Conservation (phyloP, 2,888 invertebrate species). For the Hermaeophaga mercurialis region DNA sequence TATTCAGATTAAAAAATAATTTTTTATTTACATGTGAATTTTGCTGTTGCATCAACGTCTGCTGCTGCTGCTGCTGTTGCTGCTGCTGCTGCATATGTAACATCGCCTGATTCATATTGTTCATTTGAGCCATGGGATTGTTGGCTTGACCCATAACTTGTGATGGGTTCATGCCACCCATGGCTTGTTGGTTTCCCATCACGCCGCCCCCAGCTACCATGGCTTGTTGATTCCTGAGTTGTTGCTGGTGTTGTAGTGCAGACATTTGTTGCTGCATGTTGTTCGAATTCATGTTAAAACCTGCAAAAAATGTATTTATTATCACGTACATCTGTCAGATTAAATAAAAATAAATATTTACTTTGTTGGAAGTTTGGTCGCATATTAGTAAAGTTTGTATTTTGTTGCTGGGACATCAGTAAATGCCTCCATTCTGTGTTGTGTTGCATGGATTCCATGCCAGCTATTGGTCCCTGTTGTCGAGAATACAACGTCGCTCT, state of each 20-base stretch:
- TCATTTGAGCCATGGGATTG: conserved; percentile 54
- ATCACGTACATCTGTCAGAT: too few species aligned
- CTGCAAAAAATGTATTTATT: conserved; percentile 29
- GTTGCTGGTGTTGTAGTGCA: conserved; percentile 59
- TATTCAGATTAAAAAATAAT: too few species aligned
- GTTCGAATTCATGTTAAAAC: conserved; percentile 47
- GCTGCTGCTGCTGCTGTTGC: conserved; percentile 58
- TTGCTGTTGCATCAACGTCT: conserved; percentile 58
- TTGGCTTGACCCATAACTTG: conserved; percentile 49
- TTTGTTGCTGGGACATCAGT: conserved; percentile 64
- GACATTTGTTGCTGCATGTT: conserved; percentile 53
- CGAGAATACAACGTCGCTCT: conserved; percentile 59
- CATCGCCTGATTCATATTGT: conserved; percentile 59
- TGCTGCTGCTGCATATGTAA: conserved; percentile 60
- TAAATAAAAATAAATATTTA: conserved; percentile 31
- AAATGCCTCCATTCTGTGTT: conserved; percentile 69
- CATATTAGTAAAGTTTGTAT: conserved; percentile 57
- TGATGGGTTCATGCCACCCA: conserved; percentile 39
- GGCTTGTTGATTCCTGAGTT: conserved; percentile 57
- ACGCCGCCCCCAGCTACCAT: conserved; percentile 49
- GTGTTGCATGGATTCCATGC: conserved; percentile 60
- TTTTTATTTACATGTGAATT: conserved; percentile 56
- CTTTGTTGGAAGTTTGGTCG: conserved; percentile 62
- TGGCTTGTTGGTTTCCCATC: conserved; percentile 13
- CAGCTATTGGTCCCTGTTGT: conserved; percentile 59